A percentile compares a stretch with the other conserved stretches of the same genome.
Evolutionary conservation across 2,113 vertebrate species (phyloP).

Genomic region (Menidia beryllina): DNA sequence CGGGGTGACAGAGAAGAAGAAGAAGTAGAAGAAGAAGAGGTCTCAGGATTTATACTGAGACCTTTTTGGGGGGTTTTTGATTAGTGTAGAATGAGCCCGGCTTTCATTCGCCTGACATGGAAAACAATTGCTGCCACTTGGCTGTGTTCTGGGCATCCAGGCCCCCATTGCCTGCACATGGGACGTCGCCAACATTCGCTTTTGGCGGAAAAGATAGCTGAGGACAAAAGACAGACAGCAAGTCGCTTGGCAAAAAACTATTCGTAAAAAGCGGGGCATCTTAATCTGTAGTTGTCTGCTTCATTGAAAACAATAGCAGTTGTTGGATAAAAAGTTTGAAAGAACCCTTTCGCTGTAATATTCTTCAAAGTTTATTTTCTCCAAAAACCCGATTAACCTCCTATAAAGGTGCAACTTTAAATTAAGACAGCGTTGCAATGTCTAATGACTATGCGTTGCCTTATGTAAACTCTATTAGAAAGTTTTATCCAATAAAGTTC

Average conservation of each 20-base stretch:
- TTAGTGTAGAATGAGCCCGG: conserved; percentile 82
- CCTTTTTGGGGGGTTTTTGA: conserved; percentile 81
- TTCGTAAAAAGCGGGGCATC: conserved; percentile 56
- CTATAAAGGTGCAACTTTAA: conserved; percentile 60
- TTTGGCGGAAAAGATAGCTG: conserved; percentile 82
- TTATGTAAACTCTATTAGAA: conserved; percentile 72
- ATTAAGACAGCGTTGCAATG: conserved; percentile 28
- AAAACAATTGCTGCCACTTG: conserved; percentile 84
- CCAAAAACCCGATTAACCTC: conserved; percentile 53
- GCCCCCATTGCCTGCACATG: conserved; percentile 79
- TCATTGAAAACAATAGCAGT: conserved; percentile 30
- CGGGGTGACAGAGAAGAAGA: conserved; percentile 34
- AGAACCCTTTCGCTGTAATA: background rate
- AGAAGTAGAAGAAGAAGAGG: conserved; percentile 68
- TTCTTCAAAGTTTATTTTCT: conserved; percentile 8
- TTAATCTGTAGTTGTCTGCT: conserved; percentile 49
- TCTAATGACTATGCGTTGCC: conserved; percentile 38
- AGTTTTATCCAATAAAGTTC: conserved; percentile 77
- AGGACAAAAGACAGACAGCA: conserved; percentile 75
- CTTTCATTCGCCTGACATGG: conserved; percentile 84
- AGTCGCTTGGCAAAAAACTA: conserved; percentile 71
- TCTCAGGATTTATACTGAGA: conserved; percentile 83
- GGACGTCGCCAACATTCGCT: conserved; percentile 82
- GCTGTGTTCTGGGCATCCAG: conserved; percentile 80
- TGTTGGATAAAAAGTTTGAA: conserved; percentile 26